Base-by-base conservation (phyloP, 1,140 invertebrate genomes). In the Musca vetustissima region DNA sequence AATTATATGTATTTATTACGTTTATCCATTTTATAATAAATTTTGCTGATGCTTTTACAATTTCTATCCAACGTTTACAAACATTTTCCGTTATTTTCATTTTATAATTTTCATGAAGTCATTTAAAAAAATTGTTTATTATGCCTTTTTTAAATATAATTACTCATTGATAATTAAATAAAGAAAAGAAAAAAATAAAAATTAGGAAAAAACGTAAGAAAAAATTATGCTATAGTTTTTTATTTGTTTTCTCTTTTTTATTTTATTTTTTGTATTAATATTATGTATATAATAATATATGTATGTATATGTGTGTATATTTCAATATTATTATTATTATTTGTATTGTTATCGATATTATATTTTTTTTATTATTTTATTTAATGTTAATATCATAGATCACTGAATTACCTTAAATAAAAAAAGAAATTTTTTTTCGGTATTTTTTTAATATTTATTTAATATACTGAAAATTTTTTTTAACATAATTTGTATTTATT, bases 351-450 rank as follows among this genome's bases (percentile, higher is more conserved):
- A 22, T 68, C 66, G 68, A 25, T 69, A 57, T 53, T 47, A 50
- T 64, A n/a, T n/a, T n/a, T n/a, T 43, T 64, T 72, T 69, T 67
- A 73, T 69, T 74, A 70, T 74, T 68, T 71, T 48, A 28, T 64
- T 70, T 70, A 47, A 36, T 57, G 70, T 73, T 78, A 80, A 80
- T 80, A 80, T 80, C 77, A 75, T 79, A 80, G 76, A 80, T 80
- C 78, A 80, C 78, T 78, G 76, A 80, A 78, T 76, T 79, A 79
- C 72, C 78, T 75, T 79, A 77, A 79, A 77, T 77, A 77, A 76
- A 79, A 75, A 9, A 32, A n/a, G 3, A 59, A 59, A 28, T 17
- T 17, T 4, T 74, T 77, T 76, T 70, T 77, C 70, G 73, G 77
- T 75, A 72, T 73, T 69, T 75, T 69, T 66, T 70, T 77, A 72